Evolutionary conservation across 2,797 vertebrate genomes (phyloP), one percentile per base, ranked within the genome.

Genomic region (Artibeus jamaicensis): DNA sequence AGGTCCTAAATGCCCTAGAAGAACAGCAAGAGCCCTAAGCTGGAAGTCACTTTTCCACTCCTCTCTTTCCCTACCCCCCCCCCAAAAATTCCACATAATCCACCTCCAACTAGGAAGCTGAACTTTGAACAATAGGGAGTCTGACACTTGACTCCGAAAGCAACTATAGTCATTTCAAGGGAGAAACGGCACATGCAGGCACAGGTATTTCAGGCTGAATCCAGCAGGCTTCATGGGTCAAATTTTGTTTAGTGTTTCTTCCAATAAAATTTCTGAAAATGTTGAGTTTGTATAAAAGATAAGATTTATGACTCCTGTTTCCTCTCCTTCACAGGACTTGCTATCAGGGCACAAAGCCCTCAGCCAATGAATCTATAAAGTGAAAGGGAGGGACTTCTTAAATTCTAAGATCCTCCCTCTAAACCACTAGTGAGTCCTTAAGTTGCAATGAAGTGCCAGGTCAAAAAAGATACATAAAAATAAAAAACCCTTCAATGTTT

Each of bases 1-100:
- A 92, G 67, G 37, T 71, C 87, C 87, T 93, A 97, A 96, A 83
- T 79, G 79, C 94, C 94, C 93, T 59, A 83, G 92, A 67, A 29
- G 34, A 94, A 70, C 48, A 95, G 93, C 91, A 93, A 62, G 67
- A 85, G 67, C 53, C 78, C 79, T 42, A 83, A 83, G 42, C 81
- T 92, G 4, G 44, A 92, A 95, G 55, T 79, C 74, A 93, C 67
- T 83, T 71, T 77, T 74, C 59, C 39, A 42, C 1, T 42, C 21
- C 53, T 53, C 48, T 57, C 34, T 84, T 67, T 44, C 14, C 0
- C 6, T 16, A 59, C 16, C 0, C 37, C 12, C 8, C 19, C 9
- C 29, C 42, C 37, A n/a, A n/a, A 65, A 77, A 32, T 9, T 9
- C 67, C 9, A 73, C 15, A 86, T 1, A 50, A 78, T 42, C 65